Base-by-base conservation (phyloP, 2,888 invertebrate species). In the Parnassius glacialis region DNA sequence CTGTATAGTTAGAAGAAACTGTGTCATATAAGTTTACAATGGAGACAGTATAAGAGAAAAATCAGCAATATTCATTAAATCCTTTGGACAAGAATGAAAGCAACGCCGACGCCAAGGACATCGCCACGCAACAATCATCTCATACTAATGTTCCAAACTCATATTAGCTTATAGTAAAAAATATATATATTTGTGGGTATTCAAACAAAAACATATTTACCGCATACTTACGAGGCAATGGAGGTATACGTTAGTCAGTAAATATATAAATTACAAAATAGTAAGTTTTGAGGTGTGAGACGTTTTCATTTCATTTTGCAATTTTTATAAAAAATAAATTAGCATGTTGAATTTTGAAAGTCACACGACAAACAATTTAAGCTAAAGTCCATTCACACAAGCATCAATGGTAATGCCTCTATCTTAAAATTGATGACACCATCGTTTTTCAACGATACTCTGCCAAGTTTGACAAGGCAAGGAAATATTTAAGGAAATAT, bases 161-260 rank as follows among this genome's bases (percentile, higher is more conserved):
- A 34, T 7, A 34, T 34, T 34, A 7, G 7, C 34, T 34, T 53
- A 13, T 41, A 43, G 16, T 10, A 45, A 9, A n/a, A 34, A 20
- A 13, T 44, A 16, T 54, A 45, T 61, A 52, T n/a, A 52, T 57
- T 48, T 57, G 45, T 61, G 61, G 34, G 45, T 57, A 61, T 47
- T 59, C 34, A 34, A 34, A 34, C 34, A 59, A 52, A 56, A 53
- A 12, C 7, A 48, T 9, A 44, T 54, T 16, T 34, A 59, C 52
- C 20, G 45, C 52, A 20, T 34, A 34, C 34, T 34, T 55, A 44
- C 11, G 50, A 61, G 57, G 56, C 57, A 61, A 45, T 45, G 47
- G 42, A 42, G 60, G 52, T 57, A n/a, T n/a, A 61, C n/a, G 12
- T 42, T 41, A 52, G 34, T 52, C 16, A 57, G n/a, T 20, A 34